A percentile compares a stretch with the other conserved stretches of the same genome.
Conservation (phyloP, 1,140 invertebrate species). For the Plodia interpunctella region DNA sequence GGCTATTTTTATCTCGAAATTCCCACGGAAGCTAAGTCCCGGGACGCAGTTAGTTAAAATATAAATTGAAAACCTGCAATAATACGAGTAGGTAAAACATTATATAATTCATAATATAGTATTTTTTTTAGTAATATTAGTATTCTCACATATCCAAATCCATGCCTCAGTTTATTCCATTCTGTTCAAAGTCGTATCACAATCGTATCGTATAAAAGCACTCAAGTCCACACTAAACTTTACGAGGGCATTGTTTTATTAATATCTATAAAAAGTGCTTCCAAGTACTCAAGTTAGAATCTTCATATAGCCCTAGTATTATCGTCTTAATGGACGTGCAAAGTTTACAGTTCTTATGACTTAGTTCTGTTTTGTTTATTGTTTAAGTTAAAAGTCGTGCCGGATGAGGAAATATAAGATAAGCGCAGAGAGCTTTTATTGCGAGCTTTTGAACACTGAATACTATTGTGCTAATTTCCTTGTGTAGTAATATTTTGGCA, state of each 20-base stretch:
- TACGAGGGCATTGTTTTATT: slow-evolving; percentile 71
- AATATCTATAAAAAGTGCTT: slow-evolving; percentile 74
- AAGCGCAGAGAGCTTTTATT: not conserved
- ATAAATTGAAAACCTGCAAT: too few relatives aligned
- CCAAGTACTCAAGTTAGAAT: slow-evolving; percentile 54
- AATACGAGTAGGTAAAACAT: too few relatives aligned
- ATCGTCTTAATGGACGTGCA: slow-evolving; percentile 55
- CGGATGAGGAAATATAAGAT: not conserved
- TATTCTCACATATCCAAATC: not conserved
- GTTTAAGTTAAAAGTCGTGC: not conserved
- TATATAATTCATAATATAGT: too few relatives aligned
- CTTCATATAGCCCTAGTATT: slow-evolving; percentile 53
- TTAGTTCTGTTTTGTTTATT: slow-evolving; percentile 5
- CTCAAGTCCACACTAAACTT: slow-evolving; percentile 55
- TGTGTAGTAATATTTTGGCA: too few relatives aligned
- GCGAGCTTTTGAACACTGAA: not conserved
- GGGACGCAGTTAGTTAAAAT: too few relatives aligned
- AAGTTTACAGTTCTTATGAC: slow-evolving; percentile 48
- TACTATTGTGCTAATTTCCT: too few relatives aligned
- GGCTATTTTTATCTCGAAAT: too few relatives aligned
- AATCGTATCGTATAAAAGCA: slow-evolving; percentile 25
- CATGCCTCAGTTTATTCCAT: not conserved
- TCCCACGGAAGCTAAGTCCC: too few relatives aligned
- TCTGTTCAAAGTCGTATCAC: slow-evolving; percentile 19
- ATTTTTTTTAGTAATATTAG: too few relatives aligned